Evolutionary conservation across 1,140 invertebrate species (phyloP), one percentile per base, ranked within the genome.

Genomic region (Pogonognathellus flavescens): DNA sequence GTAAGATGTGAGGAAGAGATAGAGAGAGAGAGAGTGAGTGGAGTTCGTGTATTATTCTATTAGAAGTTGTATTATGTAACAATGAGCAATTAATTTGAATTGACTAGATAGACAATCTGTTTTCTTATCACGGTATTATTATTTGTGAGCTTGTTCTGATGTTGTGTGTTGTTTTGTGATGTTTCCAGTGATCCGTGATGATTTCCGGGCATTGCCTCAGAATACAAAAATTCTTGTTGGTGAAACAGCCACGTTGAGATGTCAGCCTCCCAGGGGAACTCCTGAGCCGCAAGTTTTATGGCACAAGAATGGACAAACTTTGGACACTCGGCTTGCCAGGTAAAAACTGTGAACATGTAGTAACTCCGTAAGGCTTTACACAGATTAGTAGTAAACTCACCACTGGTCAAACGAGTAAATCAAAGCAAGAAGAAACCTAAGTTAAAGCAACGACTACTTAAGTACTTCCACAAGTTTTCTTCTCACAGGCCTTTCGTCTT

Each of bases 221-320:
- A 95, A 97, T 89, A 95, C 95, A 25, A 93, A 95, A 89, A 96
- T 97, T 80, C 96, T 97, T n/a, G 94, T 95, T 83, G 97, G 97
- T 20, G 97, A 98, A 90, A 95, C 95, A 53, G 96, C 96, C 1
- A 92, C 49, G 41, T 87, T 99, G 49, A 95, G 97, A 92, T 99
- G 97, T 91, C 94, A 94, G 59, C 95, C 97, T 76, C 98, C 97
- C 20, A 94, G 94, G 91, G 97, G 97, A 53, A 94, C 96, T 90
- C 97, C 98, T 1, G 96, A 98, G 90, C 97, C 97, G 6, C 94
- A 93, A 20, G 93, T 98, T 18, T 93, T 94, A 88, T 98, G 97
- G 97, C 94, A 94, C 88, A 97, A 95, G 91, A 95, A 97, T 90
- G 94, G 94, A 8, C 93, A 95, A 90, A 92, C 93, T 86, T 90